Base-by-base conservation (phyloP, 2,888 invertebrate genomes). In the Agrotis segetum region DNA sequence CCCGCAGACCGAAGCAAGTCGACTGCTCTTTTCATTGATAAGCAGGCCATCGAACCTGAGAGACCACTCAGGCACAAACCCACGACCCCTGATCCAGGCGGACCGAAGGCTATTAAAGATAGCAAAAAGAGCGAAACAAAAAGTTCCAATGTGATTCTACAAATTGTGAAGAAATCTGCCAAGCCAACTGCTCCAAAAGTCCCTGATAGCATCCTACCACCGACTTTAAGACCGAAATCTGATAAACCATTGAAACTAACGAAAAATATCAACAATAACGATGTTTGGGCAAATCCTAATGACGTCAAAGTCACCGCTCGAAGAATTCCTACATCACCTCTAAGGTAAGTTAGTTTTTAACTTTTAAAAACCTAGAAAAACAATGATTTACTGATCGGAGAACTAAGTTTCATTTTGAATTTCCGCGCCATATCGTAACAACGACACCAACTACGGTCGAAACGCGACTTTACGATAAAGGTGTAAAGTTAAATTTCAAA, bases 181-280 rank as follows among this genome's bases (percentile, higher is more conserved):
- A 92, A 90, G 75, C 88, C 89, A 44, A 81, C 80, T 44, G 85
- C 88, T 34, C 88, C 88, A 11, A 86, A 81, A 52, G 58, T 78
- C 13, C 88, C 87, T 3, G 83, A 91, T n/a, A 93, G 88, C 58
- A 74, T 94, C 62, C 74, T 95, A 70, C 95, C 95, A 80, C 94
- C 95, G 79, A 89, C 94, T 83, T 88, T 95, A 71, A 94, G 90
- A 84, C 92, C 93, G 16, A 92, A 91, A 81, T 77, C 85, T 29
- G 94, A 93, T 47, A 91, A 88, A 81, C 88, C 89, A 64, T 86
- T 92, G 53, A 94, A 93, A 88, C 75, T 92, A 44, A 92, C 92
- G 44, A 95, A 95, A 82, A 94, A 92, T 87, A 92, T 96, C n/a
- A 96, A 96, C 75, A 96, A 96, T 83, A 96, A 96, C 83, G 92